Conservation (phyloP, 2,113 vertebrate species). For the Tenebrosternarchus preto region DNA sequence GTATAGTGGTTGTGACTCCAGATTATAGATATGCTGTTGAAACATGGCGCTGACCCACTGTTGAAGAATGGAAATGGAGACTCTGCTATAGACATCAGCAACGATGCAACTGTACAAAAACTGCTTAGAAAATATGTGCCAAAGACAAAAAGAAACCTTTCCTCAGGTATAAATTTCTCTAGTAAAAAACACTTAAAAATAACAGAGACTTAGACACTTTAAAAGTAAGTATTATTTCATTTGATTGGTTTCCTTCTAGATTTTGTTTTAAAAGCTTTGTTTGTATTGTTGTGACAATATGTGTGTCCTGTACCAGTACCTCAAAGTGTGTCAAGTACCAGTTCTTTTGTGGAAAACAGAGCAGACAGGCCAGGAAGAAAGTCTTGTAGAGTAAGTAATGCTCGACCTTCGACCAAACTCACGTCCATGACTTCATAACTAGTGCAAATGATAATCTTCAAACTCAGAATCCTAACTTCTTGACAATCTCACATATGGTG, state of each 20-base stretch:
- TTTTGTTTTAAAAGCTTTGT: neutral
- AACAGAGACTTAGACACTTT: too few species aligned
- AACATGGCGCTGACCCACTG: constrained; percentile 57
- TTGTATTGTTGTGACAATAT: neutral
- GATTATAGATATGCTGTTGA: constrained; percentile 57
- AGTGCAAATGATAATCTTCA: too few species aligned
- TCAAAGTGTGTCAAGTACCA: neutral
- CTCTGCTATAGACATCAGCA: constrained; percentile 44
- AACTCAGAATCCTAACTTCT: too few species aligned
- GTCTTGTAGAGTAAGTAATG: constrained; percentile 24
- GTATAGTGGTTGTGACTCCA: too few species aligned
- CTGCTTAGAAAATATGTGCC: constrained; percentile 42
- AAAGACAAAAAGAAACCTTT: constrained; percentile 7
- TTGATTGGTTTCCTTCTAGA: too few species aligned
- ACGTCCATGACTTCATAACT: neutral
- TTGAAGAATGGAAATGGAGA: constrained; percentile 40
- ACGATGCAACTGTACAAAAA: constrained; percentile 24
- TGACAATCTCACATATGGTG: too few species aligned
- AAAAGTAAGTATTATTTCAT: neutral
- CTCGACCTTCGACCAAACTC: neutral
- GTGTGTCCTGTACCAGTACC: neutral
- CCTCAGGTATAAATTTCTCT: neutral
- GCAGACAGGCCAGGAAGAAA: neutral
- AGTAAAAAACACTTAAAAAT: neutral
- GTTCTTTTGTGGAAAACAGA: neutral